A percentile compares a stretch with the other conserved stretches of the same genome.
phyloP scores from a whole-genome alignment of 2,113 vertebrate genomes.

The Brachyhypopomus occidentalis region DNA sequence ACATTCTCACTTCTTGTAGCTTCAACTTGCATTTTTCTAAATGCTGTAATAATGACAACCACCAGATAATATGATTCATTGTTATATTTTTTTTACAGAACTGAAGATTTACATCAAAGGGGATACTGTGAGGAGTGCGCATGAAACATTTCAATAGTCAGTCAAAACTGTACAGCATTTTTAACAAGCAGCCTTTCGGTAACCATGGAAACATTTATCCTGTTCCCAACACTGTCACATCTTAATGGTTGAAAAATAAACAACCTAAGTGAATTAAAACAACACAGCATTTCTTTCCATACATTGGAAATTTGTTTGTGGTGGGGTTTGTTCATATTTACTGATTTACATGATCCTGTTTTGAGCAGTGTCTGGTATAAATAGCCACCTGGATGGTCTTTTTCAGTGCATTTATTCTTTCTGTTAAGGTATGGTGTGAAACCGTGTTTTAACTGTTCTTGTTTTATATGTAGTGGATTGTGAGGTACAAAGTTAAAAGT shows the following conservation, averaged over 20 bases:
- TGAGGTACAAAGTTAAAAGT: conserved; percentile 58
- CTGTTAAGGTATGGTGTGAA: conserved; percentile 6
- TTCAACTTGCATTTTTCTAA: conserved; percentile 3
- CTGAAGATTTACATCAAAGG: conserved; percentile 76
- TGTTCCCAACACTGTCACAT: conserved; percentile 55
- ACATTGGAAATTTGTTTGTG: conserved; percentile 23
- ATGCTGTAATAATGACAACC: conserved; percentile 34
- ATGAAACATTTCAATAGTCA: conserved; percentile 69
- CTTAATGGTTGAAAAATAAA: conserved; percentile 37
- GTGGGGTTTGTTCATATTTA: conserved; percentile 11
- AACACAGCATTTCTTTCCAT: conserved; percentile 3
- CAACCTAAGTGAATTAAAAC: neutral
- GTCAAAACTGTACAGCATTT: conserved; percentile 77
- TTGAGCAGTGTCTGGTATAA: neutral
- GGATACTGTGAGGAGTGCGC: conserved; percentile 72
- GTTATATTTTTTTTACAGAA: conserved; percentile 76
- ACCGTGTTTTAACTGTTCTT: conserved; percentile 28
- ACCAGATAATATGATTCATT: conserved; percentile 48
- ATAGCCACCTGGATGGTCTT: neutral
- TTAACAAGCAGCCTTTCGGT: conserved; percentile 54
- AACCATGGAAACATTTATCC: conserved; percentile 48
- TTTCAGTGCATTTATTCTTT: conserved; percentile 45
- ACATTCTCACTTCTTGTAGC: neutral
- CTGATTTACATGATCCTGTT: conserved; percentile 6
- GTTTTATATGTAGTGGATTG: conserved; percentile 46